These are phyloP conservation scores for Orchestes rusci DNA, from an alignment of 2,888 invertebrate genomes.

Conservation along the genomic window DNA sequence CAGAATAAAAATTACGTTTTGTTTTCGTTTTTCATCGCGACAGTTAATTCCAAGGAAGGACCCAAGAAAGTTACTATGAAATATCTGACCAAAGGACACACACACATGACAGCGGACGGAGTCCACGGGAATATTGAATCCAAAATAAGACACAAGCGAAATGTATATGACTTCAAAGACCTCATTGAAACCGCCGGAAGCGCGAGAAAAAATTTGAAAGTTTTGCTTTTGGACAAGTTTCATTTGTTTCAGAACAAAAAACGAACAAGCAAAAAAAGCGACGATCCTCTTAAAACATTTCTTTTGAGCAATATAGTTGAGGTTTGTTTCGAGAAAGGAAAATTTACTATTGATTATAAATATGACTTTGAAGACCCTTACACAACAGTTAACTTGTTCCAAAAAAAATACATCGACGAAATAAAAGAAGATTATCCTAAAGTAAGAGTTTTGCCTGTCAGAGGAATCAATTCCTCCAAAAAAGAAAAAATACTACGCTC, in stretches of 20 bases:
- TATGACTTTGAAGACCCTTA: not conserved
- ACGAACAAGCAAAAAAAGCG: slow-evolving; percentile 2
- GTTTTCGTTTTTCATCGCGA: slow-evolving; percentile 10
- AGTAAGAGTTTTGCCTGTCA: not conserved
- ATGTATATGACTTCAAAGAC: slow-evolving; percentile 5
- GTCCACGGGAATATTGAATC: not conserved
- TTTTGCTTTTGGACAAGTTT: slow-evolving; percentile 1
- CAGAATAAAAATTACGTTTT: slow-evolving; percentile 11
- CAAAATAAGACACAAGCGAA: not conserved
- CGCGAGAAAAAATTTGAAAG: slow-evolving; percentile 1
- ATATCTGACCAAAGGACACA: slow-evolving; percentile 21
- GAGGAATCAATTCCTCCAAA: not conserved
- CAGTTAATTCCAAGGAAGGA: slow-evolving; percentile 13
- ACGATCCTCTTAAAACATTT: slow-evolving; percentile 4
- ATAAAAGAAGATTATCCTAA: not conserved
- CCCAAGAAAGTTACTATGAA: slow-evolving; percentile 12
- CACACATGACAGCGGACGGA: slow-evolving; percentile 14
- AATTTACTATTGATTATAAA: not conserved
- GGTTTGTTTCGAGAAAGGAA: not conserved
- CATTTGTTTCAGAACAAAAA: slow-evolving; percentile 4
- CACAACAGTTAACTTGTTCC: not conserved
- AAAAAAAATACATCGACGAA: not conserved
- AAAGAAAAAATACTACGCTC: not conserved
- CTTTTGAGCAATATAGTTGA: not conserved
- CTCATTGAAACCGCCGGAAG: not conserved